These are phyloP conservation scores for Cabera pusaria DNA, from an alignment of 2,888 invertebrate species.

Conservation along the genomic window DNA sequence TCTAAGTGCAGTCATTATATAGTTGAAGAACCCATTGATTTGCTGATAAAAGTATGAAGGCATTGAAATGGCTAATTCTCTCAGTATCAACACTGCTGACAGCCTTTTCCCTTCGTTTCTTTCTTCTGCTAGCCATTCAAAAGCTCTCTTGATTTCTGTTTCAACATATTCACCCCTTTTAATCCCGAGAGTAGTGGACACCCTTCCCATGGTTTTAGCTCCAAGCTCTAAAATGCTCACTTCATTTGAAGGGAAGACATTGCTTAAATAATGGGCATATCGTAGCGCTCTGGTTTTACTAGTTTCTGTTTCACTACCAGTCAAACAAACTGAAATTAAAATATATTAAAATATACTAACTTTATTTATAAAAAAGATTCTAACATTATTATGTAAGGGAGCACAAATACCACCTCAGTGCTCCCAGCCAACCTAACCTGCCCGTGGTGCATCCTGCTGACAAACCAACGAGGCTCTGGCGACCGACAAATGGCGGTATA, in stretches of 20 bases:
- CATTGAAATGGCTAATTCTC: constrained; percentile 97
- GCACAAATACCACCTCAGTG: too few species aligned
- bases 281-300: constrained; percentile 93
- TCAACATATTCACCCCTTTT: constrained; percentile 98
- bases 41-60: constrained; percentile 98
- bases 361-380: too few species aligned
- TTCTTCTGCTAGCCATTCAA: constrained; percentile 96
- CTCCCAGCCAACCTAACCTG: too few species aligned
- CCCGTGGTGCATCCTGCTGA: too few species aligned
- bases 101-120: constrained; percentile 95
- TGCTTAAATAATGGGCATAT: constrained; percentile 95
- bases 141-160: constrained; percentile 96
- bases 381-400: too few species aligned
- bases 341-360: constrained; percentile 1
- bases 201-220: constrained; percentile 95
- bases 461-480: too few species aligned
- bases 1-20: constrained; percentile 94
- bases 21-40: constrained; percentile 94
- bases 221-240: constrained; percentile 96
- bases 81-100: constrained; percentile 94
- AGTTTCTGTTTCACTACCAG: constrained; percentile 95
- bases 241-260: constrained; percentile 94
- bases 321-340: constrained; percentile 90
- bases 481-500: too few species aligned
- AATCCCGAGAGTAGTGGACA: constrained; percentile 94